Evolutionary conservation across 2,113 vertebrate species (phyloP).

Genomic region (Pelecanus crispus): DNA sequence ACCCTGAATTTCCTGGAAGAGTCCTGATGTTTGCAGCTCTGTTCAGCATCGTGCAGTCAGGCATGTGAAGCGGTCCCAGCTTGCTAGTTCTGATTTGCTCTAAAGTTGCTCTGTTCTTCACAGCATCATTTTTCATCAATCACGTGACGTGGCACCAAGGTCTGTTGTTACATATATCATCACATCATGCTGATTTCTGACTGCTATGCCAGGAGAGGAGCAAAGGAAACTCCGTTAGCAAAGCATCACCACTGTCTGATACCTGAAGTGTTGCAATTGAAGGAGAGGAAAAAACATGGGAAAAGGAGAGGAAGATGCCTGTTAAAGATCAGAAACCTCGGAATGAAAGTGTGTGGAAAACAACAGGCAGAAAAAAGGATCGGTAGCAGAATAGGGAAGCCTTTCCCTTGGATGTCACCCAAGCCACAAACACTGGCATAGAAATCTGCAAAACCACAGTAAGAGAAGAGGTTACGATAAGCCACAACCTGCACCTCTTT

Average conservation of each 20-base stretch:
- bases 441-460: neutral
- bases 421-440: neutral
- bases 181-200: neutral
- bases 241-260: neutral
- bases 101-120: neutral
- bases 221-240: neutral
- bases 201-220: neutral
- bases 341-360: neutral
- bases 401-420: neutral
- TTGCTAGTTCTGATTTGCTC: neutral
- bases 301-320: neutral
- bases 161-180: neutral
- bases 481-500: neutral
- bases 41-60: neutral
- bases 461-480: neutral
- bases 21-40: neutral
- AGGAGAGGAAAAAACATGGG: neutral
- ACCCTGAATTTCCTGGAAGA: slow-evolving; percentile 34
- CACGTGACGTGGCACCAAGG: neutral
- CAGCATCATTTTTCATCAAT: neutral
- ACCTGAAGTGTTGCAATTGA: neutral
- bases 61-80: neutral
- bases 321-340: neutral
- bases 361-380: neutral
- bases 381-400: neutral